Evolutionary conservation across 1,140 invertebrate species (phyloP).

Genomic region (Papilio dardanus): DNA sequence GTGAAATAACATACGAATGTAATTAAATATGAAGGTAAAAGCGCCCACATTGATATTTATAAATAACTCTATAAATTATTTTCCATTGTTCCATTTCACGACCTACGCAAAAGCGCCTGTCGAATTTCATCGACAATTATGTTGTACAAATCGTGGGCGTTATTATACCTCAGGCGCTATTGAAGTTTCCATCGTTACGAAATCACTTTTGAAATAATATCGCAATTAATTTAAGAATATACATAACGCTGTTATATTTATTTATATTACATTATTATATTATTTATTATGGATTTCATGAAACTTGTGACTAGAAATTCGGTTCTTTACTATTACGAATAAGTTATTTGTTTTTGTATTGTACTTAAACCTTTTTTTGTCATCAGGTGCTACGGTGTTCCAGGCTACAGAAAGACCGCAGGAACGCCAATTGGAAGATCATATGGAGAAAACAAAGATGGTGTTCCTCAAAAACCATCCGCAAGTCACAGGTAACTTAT

Average conservation of each 20-base stretch:
- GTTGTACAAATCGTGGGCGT: slow-evolving; percentile 4
- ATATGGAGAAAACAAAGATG: slow-evolving; percentile 81
- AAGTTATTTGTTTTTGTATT: no score
- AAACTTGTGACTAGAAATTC: neutral
- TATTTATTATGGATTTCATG: no score
- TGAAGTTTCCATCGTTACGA: neutral
- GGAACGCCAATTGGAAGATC: slow-evolving; percentile 83
- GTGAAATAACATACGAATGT: slow-evolving; percentile 10
- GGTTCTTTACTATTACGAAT: neutral
- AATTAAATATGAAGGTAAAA: slow-evolving; percentile 7
- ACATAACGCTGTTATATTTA: slow-evolving; percentile 5
- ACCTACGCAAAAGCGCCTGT: slow-evolving; percentile 16
- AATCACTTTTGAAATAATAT: neutral
- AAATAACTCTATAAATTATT: neutral
- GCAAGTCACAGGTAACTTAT: slow-evolving; percentile 84
- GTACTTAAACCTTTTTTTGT: slow-evolving; percentile 28
- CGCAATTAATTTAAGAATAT: neutral
- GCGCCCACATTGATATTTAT: neutral
- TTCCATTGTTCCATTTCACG: neutral
- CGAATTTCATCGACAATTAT: slow-evolving; percentile 32
- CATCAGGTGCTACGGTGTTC: slow-evolving; percentile 87
- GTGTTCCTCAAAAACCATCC: slow-evolving; percentile 84
- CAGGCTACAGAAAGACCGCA: slow-evolving; percentile 88
- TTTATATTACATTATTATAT: no score
- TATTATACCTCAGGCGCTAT: slow-evolving; percentile 25